Evolutionary conservation across 2,888 invertebrate species (phyloP).

Genomic region (Platycheirus albimanus): DNA sequence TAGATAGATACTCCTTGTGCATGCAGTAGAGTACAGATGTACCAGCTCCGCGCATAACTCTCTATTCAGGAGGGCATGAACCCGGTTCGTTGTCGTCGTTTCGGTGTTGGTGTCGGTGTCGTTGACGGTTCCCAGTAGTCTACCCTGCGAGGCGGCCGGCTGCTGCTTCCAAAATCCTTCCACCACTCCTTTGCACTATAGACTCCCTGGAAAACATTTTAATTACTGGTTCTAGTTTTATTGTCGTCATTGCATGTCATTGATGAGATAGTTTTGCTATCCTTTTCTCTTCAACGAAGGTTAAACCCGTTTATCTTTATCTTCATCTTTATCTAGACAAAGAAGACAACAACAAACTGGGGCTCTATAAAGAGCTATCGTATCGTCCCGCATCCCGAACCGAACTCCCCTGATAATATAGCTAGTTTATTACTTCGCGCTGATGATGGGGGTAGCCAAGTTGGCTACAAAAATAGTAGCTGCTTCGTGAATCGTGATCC

Average conservation of each 20-base stretch:
- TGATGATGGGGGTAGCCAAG: slow-evolving; percentile 36
- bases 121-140: slow-evolving; percentile 41
- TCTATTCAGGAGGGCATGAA: slow-evolving; percentile 22
- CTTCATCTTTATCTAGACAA: slow-evolving; percentile 33
- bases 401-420: slow-evolving; percentile 22
- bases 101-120: no score
- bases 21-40: slow-evolving; percentile 44
- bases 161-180: slow-evolving; percentile 22
- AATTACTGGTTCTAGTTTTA: slow-evolving; percentile 67
- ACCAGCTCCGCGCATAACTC: slow-evolving; percentile 27
- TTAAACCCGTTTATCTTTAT: slow-evolving; percentile 23
- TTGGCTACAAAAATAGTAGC: slow-evolving; percentile 43
- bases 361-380: slow-evolving; percentile 23
- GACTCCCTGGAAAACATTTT: slow-evolving; percentile 60
- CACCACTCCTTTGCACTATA: neutral
- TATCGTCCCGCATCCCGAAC: no score
- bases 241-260: slow-evolving; percentile 62
- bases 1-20: slow-evolving; percentile 28
- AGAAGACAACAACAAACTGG: neutral
- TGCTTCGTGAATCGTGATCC: slow-evolving; percentile 31
- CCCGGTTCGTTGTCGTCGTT: no score
- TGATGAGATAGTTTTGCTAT: slow-evolving; percentile 42
- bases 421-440: slow-evolving; percentile 45
- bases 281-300: neutral
- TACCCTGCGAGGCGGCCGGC: no score